A percentile compares a stretch with the other conserved stretches of the same genome.
These are phyloP conservation scores for Hypotaenidia philippensis DNA, from an alignment of 2,797 vertebrate species.

Conservation along the genomic window DNA sequence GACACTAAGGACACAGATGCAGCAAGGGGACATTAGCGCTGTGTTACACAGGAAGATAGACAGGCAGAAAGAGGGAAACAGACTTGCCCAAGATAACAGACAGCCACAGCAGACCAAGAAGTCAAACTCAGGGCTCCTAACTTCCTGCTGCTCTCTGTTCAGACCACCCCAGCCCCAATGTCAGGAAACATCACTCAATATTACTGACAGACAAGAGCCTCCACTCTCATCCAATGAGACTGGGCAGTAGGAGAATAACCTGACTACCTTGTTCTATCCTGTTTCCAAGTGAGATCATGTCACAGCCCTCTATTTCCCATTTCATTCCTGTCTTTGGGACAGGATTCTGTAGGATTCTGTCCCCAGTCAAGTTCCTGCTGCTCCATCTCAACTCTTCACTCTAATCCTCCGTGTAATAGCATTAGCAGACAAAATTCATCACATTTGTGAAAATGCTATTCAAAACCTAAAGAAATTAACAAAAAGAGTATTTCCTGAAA, in stretches of 20 bases:
- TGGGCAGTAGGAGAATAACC: background rate
- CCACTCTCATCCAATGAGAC: background rate
- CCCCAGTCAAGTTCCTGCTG: background rate
- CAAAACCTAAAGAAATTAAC: background rate
- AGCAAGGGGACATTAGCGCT: constrained; percentile 37
- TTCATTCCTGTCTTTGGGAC: background rate
- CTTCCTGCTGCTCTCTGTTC: background rate
- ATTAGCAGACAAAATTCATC: background rate
- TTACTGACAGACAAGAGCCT: background rate
- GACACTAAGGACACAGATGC: background rate
- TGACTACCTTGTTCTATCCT: background rate
- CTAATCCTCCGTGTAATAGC: background rate
- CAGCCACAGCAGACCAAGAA: constrained; percentile 57
- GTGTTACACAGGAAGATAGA: constrained; percentile 56
- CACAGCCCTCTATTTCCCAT: background rate
- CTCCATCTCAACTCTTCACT: background rate
- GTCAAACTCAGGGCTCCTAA: constrained; percentile 23
- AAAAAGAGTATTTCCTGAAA: background rate
- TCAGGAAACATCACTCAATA: background rate
- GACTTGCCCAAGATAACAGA: constrained; percentile 59
- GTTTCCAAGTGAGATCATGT: background rate
- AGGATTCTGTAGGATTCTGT: background rate
- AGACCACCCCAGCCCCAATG: background rate
- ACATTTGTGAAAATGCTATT: fast-evolving
- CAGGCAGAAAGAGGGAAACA: constrained; percentile 59